Evolutionary conservation across 2,113 vertebrate genomes (phyloP).

Genomic region (Eretmochelys imbricata): DNA sequence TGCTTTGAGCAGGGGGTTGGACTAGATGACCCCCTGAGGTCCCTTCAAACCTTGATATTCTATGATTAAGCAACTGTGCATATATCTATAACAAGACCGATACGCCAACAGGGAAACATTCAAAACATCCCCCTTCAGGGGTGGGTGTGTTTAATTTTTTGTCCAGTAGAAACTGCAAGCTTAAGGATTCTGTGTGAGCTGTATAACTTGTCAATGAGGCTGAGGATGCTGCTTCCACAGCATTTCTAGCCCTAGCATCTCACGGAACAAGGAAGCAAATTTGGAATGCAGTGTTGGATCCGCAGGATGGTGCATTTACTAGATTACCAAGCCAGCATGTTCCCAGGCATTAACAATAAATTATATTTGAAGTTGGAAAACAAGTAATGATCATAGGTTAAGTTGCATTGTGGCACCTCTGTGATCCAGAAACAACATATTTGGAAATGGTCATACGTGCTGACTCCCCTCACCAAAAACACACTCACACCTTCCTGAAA

Average conservation of each 20-base stretch:
- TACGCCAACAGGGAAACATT: neutral
- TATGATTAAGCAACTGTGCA: neutral
- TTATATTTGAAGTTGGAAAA: neutral
- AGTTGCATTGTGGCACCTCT: neutral
- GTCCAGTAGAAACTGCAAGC: neutral
- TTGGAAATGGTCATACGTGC: neutral
- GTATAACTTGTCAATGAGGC: neutral
- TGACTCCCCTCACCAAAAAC: neutral
- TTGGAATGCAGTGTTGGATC: neutral
- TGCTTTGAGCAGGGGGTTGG: no score
- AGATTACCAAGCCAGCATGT: rapidly evolving
- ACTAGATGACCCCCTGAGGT: no score
- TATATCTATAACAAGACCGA: neutral
- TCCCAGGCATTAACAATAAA: neutral
- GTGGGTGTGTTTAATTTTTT: neutral
- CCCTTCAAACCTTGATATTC: no score
- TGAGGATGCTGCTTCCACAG: neutral
- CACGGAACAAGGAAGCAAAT: neutral
- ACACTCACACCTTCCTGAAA: rapidly evolving
- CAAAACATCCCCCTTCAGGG: neutral
- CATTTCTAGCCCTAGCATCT: neutral
- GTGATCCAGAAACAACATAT: neutral
- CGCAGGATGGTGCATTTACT: neutral
- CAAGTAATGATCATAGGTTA: neutral
- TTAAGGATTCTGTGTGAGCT: neutral